Evolutionary conservation across 2,797 vertebrate genomes (phyloP), one percentile per base, ranked within the genome.

Genomic region (Alosa sapidissima): DNA sequence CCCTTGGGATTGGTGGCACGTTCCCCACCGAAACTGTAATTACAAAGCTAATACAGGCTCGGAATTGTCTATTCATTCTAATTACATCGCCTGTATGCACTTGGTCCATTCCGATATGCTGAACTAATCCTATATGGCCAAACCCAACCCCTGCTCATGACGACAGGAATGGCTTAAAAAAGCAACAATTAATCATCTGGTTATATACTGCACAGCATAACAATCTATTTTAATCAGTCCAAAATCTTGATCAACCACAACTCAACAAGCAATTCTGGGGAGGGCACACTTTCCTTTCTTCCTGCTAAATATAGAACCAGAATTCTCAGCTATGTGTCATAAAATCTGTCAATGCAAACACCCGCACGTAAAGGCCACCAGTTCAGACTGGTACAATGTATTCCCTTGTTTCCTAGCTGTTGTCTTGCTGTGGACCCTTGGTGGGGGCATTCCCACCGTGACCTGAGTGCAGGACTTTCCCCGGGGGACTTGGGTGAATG

Each of bases 21-120:
- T 60, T 48, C 81, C 16, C 82, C 86, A 81, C 85, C 82, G 81
- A 83, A 52, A 84, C 72, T 72, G 84, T 84, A 89, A 89, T 88
- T 89, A 89, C 83, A 87, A 87, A 87, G 81, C 86, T 72, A 89
- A 89, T 86, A 89, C 78, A 54, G 65, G 75, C 62, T 84, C 81
- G 55, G 11, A 72, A 51, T 84, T 83, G 83, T 85, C 88, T 87
- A 89, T 88, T 88, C 84, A 81, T 88, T 84, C 81, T 84, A 89
- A 91, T 89, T 85, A 87, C 81, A 49, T 84, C 19, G 82, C 75
- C 81, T 85, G 78, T 68, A 88, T 85, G 54, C 24, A 7, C 3
- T 51, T 45, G 33, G 2, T 62, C 75, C 78, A 78, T 81, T 60
- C 88, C 75, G 81, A 85, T 87, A 85, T 83, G 68, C 68, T 19